These are phyloP conservation scores for Malurus leucopterus DNA, from an alignment of 2,797 vertebrate species.

Conservation along the genomic window DNA sequence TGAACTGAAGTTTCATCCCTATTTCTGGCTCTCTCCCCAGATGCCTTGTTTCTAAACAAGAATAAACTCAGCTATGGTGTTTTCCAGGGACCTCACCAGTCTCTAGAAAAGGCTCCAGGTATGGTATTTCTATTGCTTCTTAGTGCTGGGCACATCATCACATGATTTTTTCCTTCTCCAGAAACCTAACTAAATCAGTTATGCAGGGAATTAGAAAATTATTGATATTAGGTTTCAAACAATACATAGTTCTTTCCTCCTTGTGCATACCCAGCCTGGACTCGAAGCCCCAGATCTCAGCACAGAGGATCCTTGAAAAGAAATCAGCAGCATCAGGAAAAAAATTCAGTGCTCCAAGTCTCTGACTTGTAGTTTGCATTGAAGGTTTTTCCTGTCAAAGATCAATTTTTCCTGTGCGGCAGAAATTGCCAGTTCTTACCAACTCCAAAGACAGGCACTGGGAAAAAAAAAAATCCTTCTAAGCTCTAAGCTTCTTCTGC, in stretches of 20 bases:
- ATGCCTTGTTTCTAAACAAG: neutral
- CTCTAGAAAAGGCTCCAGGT: neutral
- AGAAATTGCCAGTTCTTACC: neutral
- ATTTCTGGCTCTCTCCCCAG: neutral
- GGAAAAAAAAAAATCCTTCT: neutral
- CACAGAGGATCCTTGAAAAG: neutral
- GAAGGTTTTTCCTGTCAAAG: neutral
- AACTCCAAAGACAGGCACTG: neutral
- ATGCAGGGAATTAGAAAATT: neutral
- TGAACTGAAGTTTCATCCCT: neutral
- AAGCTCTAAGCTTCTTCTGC: neutral
- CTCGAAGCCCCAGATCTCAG: fast-evolving
- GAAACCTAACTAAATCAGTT: neutral
- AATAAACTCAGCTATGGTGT: neutral
- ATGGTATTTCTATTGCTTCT: neutral
- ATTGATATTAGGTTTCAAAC: neutral
- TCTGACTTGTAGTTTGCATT: neutral
- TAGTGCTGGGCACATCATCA: neutral
- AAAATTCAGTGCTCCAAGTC: neutral
- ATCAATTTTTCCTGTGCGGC: neutral
- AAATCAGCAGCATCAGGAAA: neutral
- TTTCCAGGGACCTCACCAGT: neutral
- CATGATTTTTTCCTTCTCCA: neutral
- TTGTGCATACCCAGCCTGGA: neutral
- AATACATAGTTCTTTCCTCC: neutral